Percentiles rank a stretch among this genome's conserved stretches.
These are phyloP conservation scores for Archips crataeganus DNA, from an alignment of 2,888 invertebrate species.

Conservation along the genomic window DNA sequence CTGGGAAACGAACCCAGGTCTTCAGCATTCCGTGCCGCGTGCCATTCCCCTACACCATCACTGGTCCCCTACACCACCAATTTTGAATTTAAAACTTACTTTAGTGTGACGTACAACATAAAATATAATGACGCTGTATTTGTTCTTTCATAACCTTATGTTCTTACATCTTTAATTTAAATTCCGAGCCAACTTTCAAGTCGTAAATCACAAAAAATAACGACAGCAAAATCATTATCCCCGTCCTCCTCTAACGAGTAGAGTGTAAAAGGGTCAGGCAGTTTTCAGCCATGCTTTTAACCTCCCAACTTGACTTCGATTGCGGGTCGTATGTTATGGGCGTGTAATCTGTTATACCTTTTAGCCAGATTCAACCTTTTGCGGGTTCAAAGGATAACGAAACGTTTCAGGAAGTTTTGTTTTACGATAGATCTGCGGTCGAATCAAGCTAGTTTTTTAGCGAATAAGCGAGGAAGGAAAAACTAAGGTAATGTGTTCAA, in stretches of 20 bases:
- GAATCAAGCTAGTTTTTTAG: background rate
- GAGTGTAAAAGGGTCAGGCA: background rate
- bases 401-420: constrained; percentile 7
- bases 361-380: constrained; percentile 6
- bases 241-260: background rate
- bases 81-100: too few relatives aligned
- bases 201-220: background rate
- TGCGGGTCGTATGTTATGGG: background rate
- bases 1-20: too few relatives aligned
- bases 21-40: too few relatives aligned
- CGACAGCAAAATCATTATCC: background rate
- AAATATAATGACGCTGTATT: too few relatives aligned
- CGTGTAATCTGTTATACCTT: constrained; percentile 9
- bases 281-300: background rate
- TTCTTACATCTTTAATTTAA: background rate
- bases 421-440: background rate
- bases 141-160: background rate
- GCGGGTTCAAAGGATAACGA: background rate
- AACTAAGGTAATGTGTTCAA: too few relatives aligned
- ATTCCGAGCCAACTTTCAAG: background rate
- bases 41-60: too few relatives aligned
- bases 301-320: background rate
- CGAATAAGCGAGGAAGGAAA: too few relatives aligned
- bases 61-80: too few relatives aligned
- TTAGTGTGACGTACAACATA: too few relatives aligned